Percentiles rank a stretch among this genome's conserved stretches.
Conservation (phyloP, 2,797 vertebrate species). For the Sardinella longiceps region DNA sequence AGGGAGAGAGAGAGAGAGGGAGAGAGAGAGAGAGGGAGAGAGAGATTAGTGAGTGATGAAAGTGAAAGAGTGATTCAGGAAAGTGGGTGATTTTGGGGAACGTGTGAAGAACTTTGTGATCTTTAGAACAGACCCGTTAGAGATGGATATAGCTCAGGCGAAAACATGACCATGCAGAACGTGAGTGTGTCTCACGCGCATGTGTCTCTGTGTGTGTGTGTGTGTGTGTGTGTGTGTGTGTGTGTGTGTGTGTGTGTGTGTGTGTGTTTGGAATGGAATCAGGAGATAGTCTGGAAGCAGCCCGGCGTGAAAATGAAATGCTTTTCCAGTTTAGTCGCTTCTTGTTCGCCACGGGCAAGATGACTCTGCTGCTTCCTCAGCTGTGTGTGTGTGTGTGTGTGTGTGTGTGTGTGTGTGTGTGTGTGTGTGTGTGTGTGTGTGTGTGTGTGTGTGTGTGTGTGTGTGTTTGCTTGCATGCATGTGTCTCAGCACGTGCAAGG, state of each 20-base stretch:
- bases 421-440: conserved; percentile 13
- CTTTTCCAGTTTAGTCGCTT: conserved; percentile 14
- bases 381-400: conserved; percentile 18
- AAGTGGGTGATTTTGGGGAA: neutral
- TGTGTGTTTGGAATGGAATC: neutral
- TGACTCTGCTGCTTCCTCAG: neutral
- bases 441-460: conserved; percentile 22
- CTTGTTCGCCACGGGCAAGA: conserved; percentile 13
- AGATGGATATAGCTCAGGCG: neutral
- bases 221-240: neutral
- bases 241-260: neutral
- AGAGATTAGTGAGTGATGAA: neutral
- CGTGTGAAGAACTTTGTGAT: neutral
- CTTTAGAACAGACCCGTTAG: neutral
- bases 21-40: neutral
- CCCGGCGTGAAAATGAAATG: neutral
- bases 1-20: neutral
- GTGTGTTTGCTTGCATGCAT: neutral
- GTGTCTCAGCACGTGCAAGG: conserved; percentile 4
- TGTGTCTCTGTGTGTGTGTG: neutral
- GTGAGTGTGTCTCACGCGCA: neutral
- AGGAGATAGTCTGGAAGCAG: neutral
- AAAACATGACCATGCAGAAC: neutral
- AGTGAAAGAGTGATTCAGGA: neutral
- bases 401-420: conserved; percentile 8